Evolutionary conservation across 2,888 invertebrate species (phyloP), one percentile per base, ranked within the genome.

Genomic region (Eupithecia vulgata): DNA sequence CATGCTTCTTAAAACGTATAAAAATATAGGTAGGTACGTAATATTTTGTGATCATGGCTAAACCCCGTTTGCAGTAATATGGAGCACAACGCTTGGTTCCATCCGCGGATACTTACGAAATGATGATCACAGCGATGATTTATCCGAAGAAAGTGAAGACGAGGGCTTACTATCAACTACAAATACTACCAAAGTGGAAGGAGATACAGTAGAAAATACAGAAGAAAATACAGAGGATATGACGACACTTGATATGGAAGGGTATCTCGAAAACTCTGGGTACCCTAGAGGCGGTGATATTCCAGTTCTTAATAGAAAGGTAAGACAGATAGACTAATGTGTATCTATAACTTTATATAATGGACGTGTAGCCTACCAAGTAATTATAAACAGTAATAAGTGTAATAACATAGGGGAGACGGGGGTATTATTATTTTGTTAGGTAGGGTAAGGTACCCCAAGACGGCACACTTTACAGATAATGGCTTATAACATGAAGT

Each of bases 261-360:
- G n/a, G 5, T 25, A 68, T 42, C 10, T 75, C 10, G 48, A 70
- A 34, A 65, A 42, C n/a, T 35, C 77, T 1, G 81, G 81, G 3
- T 87, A 85, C 42, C 91, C 91, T 52, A 78, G 75, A 4, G 40
- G 68, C n/a, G 90, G 89, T 7, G 88, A 88, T 42, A 84, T 91
- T 71, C 93, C 93, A 1, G 35, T 88, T 30, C 83, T 93, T 1
- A 93, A 93, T 77, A 85, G 88, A 76, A 93, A 92, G 86, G 92
- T 91, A 73, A 67, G 48, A 45, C 42, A 42, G 42, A 6, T 5
- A 17, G 42, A 45, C 17, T 40, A 1, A n/a, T 40, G 13, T 40
- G 40, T 13, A 40, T 13, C 13, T 40, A 40, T 40, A 40, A 13
- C 40, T 40, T 40, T 13, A 5, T 13, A 5, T 40, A 13, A 30